phyloP scores from a whole-genome alignment of 2,797 vertebrate genomes.

The Poecilia velifera region DNA sequence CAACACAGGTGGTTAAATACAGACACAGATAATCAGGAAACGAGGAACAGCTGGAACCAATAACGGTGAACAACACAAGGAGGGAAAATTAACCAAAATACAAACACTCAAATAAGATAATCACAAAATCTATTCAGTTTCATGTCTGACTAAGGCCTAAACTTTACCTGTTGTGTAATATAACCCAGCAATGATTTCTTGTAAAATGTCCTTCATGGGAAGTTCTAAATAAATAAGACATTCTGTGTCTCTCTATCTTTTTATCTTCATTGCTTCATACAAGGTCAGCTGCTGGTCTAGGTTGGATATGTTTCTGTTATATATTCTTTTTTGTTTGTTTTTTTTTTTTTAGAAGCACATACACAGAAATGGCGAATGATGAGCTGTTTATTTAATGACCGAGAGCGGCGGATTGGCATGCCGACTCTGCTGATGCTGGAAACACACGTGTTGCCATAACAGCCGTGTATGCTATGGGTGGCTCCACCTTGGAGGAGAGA shows the following conservation, averaged over 20 bases:
- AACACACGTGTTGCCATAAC: conserved; percentile 76
- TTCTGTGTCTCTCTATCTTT: background rate
- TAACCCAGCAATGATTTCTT: background rate
- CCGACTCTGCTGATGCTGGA: conserved; percentile 62
- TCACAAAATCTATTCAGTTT: background rate
- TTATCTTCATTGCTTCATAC: background rate
- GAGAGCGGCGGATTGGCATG: background rate
- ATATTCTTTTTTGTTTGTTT: background rate
- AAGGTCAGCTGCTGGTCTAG: background rate
- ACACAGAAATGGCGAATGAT: background rate
- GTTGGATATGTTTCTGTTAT: background rate
- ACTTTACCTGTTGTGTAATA: background rate
- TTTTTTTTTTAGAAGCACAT: background rate
- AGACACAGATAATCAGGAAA: no score
- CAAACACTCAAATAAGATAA: no score
- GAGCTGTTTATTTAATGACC: conserved; percentile 4
- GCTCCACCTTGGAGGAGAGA: background rate
- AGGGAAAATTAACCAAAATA: no score
- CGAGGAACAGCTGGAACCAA: no score
- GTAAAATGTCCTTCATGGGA: background rate
- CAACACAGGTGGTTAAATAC: no score
- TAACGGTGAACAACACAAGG: no score
- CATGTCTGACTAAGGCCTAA: background rate
- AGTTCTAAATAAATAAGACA: background rate
- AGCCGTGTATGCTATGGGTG: conserved; percentile 40